These are phyloP conservation scores for Dolichotis patagonum DNA, from an alignment of 2,113 vertebrate genomes.

Conservation along the genomic window DNA sequence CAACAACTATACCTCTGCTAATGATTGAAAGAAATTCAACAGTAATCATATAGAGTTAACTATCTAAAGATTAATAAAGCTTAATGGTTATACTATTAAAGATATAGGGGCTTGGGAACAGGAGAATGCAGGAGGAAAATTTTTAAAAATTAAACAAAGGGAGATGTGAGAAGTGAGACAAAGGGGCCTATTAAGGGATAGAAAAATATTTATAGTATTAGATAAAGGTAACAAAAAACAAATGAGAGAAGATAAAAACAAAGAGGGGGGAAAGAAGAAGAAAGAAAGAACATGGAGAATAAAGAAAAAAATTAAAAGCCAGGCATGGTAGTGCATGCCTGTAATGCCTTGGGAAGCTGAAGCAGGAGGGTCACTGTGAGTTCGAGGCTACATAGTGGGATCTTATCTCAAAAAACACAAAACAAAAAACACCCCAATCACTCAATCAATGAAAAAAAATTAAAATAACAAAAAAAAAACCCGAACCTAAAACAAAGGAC, in stretches of 20 bases:
- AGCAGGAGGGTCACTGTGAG: background rate
- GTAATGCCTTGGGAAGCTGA: background rate
- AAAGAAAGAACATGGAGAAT: background rate
- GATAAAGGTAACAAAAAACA: background rate
- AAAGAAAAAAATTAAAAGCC: background rate
- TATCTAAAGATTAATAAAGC: background rate
- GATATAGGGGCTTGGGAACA: background rate
- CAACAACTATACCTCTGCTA: background rate
- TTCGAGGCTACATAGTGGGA: background rate
- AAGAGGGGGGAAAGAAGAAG: background rate
- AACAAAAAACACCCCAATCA: background rate
- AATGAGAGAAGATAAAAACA: background rate
- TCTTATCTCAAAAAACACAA: background rate
- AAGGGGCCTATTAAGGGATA: background rate
- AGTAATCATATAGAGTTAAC: background rate
- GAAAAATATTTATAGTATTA: background rate
- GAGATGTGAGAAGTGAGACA: background rate
- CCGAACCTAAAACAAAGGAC: background rate
- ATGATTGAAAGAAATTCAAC: background rate
- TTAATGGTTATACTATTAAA: background rate
- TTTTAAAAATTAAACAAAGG: background rate
- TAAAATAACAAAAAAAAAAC: background rate
- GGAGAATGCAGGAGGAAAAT: background rate
- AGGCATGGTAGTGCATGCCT: background rate
- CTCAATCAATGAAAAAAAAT: background rate